Base-by-base conservation (phyloP, 2,888 invertebrate species). In the Rhyacophila evoluta region DNA sequence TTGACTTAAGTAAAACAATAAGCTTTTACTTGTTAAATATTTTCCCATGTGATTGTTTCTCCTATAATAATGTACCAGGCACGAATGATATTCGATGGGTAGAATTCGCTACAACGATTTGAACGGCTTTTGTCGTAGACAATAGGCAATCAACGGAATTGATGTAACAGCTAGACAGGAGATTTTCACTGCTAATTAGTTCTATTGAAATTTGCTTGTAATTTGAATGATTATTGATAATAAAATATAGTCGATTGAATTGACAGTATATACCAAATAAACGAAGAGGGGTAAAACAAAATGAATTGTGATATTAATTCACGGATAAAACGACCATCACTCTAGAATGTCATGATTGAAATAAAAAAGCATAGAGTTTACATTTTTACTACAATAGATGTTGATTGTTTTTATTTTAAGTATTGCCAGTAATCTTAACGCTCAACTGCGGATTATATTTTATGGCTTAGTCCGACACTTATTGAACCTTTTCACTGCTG, bases 141-240 rank as follows among this genome's bases (percentile, higher is more conserved):
- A 77, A 77, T 77, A 69, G 73, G 69, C 77, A 77, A 77, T 77
- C 77, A 77, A 73, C 36, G 38, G 41, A 55, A 55, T 5, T 25
- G 25, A 55, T 19, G 55, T 55, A 55, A 25, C 19, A 3, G 55
- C 19, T 55, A 12, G 6, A 8, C 55, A 25, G 25, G 25, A 6
- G 55, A 5, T 55, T 19, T 25, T 19, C 19, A 19, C 15, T 8
- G 19, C 15, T 55, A 55, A 77, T 77, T 77, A 77, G 38, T 77
- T 73, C 68, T 37, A 36, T 37, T 38, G 73, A 77, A 77, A 73
- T 77, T 77, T 68, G 68, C 77, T 27, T 73, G 37, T 77, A 77
- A 73, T 77, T 77, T 68, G 37, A 38, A 67, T 77, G 38, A 68
- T 72, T 38, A 72, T 33, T 55, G 36, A 36, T 37, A 29, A 70